Conservation (phyloP, 2,888 invertebrate species). For the Gerosis bhagava region DNA sequence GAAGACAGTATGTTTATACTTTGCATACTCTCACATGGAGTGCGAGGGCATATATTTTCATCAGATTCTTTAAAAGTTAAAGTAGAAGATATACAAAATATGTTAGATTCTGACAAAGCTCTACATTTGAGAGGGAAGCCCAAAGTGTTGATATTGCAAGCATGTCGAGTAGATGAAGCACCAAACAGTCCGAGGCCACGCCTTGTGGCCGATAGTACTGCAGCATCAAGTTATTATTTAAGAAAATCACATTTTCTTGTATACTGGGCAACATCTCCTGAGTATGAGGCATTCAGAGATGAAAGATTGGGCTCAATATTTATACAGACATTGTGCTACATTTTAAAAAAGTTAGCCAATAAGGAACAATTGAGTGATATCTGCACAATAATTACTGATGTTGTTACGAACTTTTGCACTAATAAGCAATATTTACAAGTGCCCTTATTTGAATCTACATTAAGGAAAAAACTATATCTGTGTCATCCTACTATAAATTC, state of each 20-base stretch:
- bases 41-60: constrained; percentile 65
- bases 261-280: constrained; percentile 71
- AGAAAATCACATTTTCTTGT: constrained; percentile 63
- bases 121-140: constrained; percentile 55
- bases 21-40: constrained; percentile 72
- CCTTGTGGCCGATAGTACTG: constrained; percentile 56
- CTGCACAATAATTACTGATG: constrained; percentile 59
- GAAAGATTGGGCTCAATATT: constrained; percentile 62
- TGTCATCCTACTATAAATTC: constrained; percentile 33
- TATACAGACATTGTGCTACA: constrained; percentile 59
- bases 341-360: constrained; percentile 45
- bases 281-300: constrained; percentile 64
- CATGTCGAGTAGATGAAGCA: constrained; percentile 59
- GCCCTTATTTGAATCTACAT: constrained; percentile 58
- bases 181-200: constrained; percentile 37
- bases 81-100: constrained; percentile 61
- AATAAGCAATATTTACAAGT: constrained; percentile 51
- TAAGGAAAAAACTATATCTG: constrained; percentile 64
- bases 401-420: constrained; percentile 49
- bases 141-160: constrained; percentile 68
- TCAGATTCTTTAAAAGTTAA: constrained; percentile 68
- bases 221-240: constrained; percentile 42
- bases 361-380: constrained; percentile 60
- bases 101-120: constrained; percentile 59
- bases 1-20: constrained; percentile 69